phyloP scores from a whole-genome alignment of 2,888 invertebrate genomes.

The Napeogenes inachia region DNA sequence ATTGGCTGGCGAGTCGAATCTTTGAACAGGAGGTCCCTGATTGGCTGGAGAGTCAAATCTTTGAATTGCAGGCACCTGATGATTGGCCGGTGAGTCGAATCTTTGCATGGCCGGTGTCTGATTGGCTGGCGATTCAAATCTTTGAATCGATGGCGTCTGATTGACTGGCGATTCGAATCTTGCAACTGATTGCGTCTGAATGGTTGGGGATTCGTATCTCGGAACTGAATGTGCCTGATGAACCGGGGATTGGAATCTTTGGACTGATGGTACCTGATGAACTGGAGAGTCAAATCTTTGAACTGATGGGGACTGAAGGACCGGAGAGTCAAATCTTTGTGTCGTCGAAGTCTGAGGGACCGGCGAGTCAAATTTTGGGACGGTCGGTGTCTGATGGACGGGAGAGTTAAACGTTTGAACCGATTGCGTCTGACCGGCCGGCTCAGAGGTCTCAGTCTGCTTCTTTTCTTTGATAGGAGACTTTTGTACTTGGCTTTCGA shows the following conservation, averaged over 20 bases:
- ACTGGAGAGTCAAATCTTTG: slow-evolving; percentile 12
- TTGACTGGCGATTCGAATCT: slow-evolving; percentile 26
- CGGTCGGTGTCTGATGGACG: slow-evolving; percentile 29
- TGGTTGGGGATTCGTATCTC: slow-evolving; percentile 24
- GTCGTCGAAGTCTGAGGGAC: slow-evolving; percentile 25
- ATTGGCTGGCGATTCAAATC: slow-evolving; percentile 18
- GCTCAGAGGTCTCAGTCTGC: background rate
- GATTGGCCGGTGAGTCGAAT: slow-evolving; percentile 19
- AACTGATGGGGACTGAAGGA: slow-evolving; percentile 7
- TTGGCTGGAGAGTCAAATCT: slow-evolving; percentile 11
- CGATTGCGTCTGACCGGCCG: background rate
- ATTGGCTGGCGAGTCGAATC: slow-evolving; percentile 34
- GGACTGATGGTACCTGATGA: slow-evolving; percentile 26
- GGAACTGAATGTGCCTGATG: slow-evolving; percentile 23
- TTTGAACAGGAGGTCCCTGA: slow-evolving; percentile 3
- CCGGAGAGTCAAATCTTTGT: slow-evolving; percentile 3
- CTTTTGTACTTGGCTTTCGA: slow-evolving; percentile 7
- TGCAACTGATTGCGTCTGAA: slow-evolving; percentile 3
- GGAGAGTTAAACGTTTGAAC: slow-evolving; percentile 25
- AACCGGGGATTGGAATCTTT: slow-evolving; percentile 13
- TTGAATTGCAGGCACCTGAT: slow-evolving; percentile 8
- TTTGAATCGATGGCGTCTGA: slow-evolving; percentile 7
- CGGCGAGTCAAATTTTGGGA: slow-evolving; percentile 5
- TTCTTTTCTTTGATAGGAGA: slow-evolving; percentile 13
- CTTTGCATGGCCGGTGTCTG: slow-evolving; percentile 24